phyloP scores from a whole-genome alignment of 2,797 vertebrate species.

The Pachyuromys duprasi region DNA sequence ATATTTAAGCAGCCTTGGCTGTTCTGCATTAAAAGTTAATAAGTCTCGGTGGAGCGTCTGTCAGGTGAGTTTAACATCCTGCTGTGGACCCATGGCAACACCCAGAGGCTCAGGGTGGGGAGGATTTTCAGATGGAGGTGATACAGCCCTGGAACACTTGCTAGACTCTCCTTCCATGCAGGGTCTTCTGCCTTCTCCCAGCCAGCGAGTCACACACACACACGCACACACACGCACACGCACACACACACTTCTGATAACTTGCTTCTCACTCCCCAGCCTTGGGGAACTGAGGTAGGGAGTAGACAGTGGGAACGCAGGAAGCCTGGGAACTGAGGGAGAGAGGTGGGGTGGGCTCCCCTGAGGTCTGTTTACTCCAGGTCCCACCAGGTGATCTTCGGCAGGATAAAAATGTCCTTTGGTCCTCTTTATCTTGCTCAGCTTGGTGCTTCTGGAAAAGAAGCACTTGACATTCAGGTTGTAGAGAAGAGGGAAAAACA shows the following conservation, averaged over 20 bases:
- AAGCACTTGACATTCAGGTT: slow-evolving; percentile 67
- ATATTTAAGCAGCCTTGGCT: slow-evolving; percentile 60
- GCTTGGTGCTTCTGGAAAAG: slow-evolving; percentile 55
- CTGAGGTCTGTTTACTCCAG: slow-evolving; percentile 16
- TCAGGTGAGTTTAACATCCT: slow-evolving; percentile 54
- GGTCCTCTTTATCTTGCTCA: slow-evolving; percentile 60
- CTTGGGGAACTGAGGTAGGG: not conserved
- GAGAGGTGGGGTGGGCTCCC: not conserved
- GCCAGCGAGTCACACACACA: not conserved
- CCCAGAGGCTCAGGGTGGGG: not conserved
- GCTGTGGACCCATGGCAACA: not conserved
- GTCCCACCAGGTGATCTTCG: slow-evolving; percentile 32
- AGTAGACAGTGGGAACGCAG: no score
- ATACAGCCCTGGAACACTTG: not conserved
- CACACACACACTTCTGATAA: not conserved
- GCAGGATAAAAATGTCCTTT: slow-evolving; percentile 54
- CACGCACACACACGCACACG: not conserved
- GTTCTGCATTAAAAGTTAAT: slow-evolving; percentile 63
- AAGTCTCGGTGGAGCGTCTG: slow-evolving; percentile 42
- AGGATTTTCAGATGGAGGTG: not conserved
- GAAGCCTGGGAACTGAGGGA: not conserved
- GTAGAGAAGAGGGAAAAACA: not conserved
- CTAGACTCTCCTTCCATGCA: not conserved
- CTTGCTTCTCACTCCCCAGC: not conserved
- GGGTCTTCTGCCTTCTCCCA: not conserved